Percentiles rank a stretch among this genome's conserved stretches.
Conservation (phyloP, 2,113 vertebrate species). For the Phrynocephalus versicolor region DNA sequence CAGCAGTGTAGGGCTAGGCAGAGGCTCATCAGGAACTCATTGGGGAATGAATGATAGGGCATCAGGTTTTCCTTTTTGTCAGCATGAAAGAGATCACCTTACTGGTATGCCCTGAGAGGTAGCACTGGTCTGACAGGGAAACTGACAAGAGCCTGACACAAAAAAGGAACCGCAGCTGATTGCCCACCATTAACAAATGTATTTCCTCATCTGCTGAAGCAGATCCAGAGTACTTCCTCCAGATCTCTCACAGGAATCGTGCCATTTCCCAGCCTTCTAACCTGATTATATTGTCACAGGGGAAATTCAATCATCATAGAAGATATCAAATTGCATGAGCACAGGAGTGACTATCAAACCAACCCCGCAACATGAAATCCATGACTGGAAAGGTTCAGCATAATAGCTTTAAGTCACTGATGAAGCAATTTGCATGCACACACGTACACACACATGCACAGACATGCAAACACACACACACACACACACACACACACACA, state of each 20-base stretch:
- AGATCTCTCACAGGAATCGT: background rate
- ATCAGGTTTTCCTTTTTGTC: background rate
- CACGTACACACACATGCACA: background rate
- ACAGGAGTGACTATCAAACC: background rate
- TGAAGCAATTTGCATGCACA: background rate
- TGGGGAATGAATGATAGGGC: background rate
- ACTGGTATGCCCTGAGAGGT: background rate
- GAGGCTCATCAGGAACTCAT: background rate
- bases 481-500: too few species aligned
- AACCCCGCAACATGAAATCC: background rate
- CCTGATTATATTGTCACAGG: background rate
- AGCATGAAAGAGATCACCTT: conserved; percentile 12
- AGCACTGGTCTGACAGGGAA: background rate
- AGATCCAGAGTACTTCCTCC: background rate
- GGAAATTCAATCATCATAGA: conserved; percentile 3
- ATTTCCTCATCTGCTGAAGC: background rate
- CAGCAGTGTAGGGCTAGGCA: background rate
- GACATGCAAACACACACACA: too few species aligned
- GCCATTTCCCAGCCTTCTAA: background rate
- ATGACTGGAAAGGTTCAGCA: background rate
- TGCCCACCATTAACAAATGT: background rate
- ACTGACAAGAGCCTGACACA: background rate
- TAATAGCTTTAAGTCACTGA: background rate
- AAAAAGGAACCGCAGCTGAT: background rate
- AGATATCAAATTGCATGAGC: background rate